Evolutionary conservation across 2,113 vertebrate genomes (phyloP), one percentile per base, ranked within the genome.

Genomic region (Podilymbus podiceps): DNA sequence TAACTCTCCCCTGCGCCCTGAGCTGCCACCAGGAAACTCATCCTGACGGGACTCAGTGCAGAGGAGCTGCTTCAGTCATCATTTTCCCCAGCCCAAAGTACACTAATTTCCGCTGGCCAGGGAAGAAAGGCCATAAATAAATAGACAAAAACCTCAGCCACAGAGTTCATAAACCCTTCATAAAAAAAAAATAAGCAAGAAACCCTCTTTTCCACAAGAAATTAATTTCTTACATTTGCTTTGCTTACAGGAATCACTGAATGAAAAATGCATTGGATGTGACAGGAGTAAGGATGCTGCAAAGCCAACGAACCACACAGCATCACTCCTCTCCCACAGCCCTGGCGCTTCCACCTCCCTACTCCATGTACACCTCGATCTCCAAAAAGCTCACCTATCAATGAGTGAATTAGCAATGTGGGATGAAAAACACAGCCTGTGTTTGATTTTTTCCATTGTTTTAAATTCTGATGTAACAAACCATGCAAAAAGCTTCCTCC

Each of bases 231-330:
- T 75, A 12, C 5, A 22, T 73, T 84, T 68, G 20, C 67, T 94
- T 73, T 38, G 73, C 71, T 59, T 71, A 21, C 38, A 46, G 49
- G 49, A 95, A 75, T 12, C 1, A 1, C n/a, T 46, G 44, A 75
- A 77, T 0, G 0, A 59, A 35, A 47, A 71, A 56, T 1, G 1
- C 11, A 7, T 33, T 0, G 3, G 21, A 60, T 44, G 30, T 2
- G 27, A 24, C 22, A n/a, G 17, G 17, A 42, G 8, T 1, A 16
- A 25, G 15, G 52, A 42, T 23, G 46, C n/a, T 72, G 67, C 2
- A 3, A 73, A 59, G 40, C 15, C 69, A 40, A 13, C 1, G 3
- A 42, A 42, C 11, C 1, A 0, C 44, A 12, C 25, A 67, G 62
- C 52, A 46, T 3, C 0, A 0, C 23, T 31, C 12, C 55, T 35